Evolutionary conservation across 2,113 vertebrate genomes (phyloP).

Genomic region (Pomatostomus ruficeps): DNA sequence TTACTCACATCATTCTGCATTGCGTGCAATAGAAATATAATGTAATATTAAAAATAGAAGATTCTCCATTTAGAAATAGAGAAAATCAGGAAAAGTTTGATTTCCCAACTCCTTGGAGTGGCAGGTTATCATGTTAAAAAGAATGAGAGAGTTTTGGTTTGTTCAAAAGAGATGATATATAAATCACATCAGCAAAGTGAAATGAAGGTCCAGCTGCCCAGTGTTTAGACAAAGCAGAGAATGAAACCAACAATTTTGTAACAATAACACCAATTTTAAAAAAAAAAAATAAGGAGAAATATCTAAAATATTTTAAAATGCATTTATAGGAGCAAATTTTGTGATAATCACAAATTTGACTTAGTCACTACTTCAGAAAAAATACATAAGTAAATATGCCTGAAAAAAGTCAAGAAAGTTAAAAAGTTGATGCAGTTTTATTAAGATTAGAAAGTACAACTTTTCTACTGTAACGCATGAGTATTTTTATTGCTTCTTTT

Average conservation of each 20-base stretch:
- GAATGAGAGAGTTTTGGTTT: neutral
- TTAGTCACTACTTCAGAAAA: neutral
- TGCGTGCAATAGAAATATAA: neutral
- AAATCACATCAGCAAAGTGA: neutral
- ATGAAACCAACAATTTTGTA: neutral
- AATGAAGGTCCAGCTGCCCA: neutral
- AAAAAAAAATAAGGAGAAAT: neutral
- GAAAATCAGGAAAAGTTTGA: neutral
- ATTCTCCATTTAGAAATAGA: neutral
- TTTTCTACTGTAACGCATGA: neutral
- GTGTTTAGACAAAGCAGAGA: neutral
- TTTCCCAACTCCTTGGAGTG: neutral
- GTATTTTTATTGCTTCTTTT: neutral
- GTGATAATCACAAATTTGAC: neutral
- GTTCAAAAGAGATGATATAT: neutral
- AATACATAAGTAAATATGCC: no score
- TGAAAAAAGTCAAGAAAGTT: neutral
- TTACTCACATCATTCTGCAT: neutral
- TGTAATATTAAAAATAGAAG: neutral
- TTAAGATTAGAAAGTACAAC: neutral
- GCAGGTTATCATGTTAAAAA: neutral
- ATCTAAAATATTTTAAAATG: fast-evolving
- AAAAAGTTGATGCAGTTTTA: neutral
- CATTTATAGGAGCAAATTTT: neutral
- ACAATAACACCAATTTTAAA: neutral